Evolutionary conservation across 2,797 vertebrate species (phyloP).

Genomic region (Protonibea diacanthus): DNA sequence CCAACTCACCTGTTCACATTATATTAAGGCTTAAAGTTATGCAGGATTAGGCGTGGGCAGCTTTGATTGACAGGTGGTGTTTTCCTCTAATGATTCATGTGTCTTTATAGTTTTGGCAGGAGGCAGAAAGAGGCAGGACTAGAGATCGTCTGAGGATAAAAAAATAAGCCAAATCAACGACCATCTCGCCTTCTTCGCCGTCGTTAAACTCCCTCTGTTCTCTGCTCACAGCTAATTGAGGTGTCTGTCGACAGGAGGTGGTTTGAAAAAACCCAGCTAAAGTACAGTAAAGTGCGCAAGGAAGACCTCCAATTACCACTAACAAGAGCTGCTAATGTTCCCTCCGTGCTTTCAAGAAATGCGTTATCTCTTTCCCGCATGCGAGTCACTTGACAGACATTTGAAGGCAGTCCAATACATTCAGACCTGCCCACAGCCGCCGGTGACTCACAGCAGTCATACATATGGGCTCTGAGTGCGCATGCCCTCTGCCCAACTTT

Average conservation of each 20-base stretch:
- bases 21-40: no score
- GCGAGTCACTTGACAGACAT: conserved; percentile 18
- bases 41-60: no score
- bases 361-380: conserved; percentile 9
- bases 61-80: no score
- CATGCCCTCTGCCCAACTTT: conserved; percentile 9
- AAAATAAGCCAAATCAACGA: not conserved
- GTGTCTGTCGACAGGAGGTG: not conserved
- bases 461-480: conserved; percentile 34
- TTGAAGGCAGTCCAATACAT: conserved; percentile 18
- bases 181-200: not conserved
- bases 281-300: conserved; percentile 10
- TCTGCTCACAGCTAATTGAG: conserved; percentile 18
- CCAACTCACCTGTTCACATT: no score
- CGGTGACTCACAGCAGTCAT: conserved; percentile 42
- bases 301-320: conserved; percentile 14
- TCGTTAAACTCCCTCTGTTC: conserved; percentile 8
- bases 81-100: no score
- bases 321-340: conserved; percentile 27
- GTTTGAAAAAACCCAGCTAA: conserved; percentile 7
- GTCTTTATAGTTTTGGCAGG: no score
- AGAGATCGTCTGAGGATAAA: not conserved
- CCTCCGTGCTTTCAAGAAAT: conserved; percentile 8
- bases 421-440: conserved; percentile 2
- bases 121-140: no score